Evolutionary conservation across 92 coral and sea anemone species (phyloP), one percentile per base, ranked within the genome.

Genomic region (Palythoa heliodiscus): DNA sequence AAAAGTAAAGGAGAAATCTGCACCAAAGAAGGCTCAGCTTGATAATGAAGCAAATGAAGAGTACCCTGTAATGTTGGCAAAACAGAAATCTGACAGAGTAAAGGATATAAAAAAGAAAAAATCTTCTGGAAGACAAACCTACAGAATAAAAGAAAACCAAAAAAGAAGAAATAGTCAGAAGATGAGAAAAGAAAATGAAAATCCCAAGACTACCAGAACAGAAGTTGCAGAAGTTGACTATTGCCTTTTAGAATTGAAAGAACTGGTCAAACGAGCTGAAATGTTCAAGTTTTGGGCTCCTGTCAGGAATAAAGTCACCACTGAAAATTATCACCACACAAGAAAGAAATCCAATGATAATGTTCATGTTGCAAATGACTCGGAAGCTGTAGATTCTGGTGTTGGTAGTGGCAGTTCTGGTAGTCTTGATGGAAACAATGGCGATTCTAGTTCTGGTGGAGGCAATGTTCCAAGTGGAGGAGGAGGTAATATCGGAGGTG

Each of bases 381-480:
- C 84, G 12, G 60, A 80, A 24, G 17, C 74, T 5, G 57, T n/a
- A 64, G 91, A 88, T 70, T 63, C 89, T 61, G 91, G 91, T 53
- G 74, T 70, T 52, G 84, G 39, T 1, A 69, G 91, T 76, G 88
- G 88, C 0, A 82, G 76, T 39, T 35, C 77, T 47, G 82, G 87
- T 5, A 83, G 79, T 43, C 16, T 74, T 50, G 78, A 67, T 9
- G 79, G 84, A 52, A 37, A 39, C 19, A 54, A 69, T 53, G 64
- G 40, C 4, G 53, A 55, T 9, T 43, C 83, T 7, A 38, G 19
- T 7, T 35, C 55, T 7, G 81, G 55, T 14, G 55, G 75, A n/a
- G 61, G 71, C 20, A 23, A 48, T 35, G 91, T 58, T 3, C 43
- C 38, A 16, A 77, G 75, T 9, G 86, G 88, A 52, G 87, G 86